These are phyloP conservation scores for Lutjanus erythropterus DNA, from an alignment of 2,113 vertebrate genomes.

Conservation along the genomic window DNA sequence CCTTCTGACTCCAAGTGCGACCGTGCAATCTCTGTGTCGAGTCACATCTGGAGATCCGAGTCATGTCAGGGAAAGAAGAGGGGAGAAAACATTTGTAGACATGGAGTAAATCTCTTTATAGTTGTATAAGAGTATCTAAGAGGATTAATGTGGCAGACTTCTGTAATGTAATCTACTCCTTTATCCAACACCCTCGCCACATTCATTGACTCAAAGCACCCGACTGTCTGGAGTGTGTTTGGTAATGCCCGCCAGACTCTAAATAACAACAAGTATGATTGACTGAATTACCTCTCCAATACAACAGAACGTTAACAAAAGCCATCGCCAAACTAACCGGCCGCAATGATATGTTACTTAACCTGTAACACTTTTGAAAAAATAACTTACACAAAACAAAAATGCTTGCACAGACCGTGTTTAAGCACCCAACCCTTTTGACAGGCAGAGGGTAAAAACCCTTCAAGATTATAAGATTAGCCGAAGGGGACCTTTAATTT, in stretches of 20 bases:
- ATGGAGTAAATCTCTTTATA: conserved; percentile 71
- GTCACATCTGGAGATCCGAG: conserved; percentile 37
- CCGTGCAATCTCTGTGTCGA: background rate
- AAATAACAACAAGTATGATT: conserved; percentile 3
- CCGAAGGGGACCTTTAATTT: conserved; percentile 46
- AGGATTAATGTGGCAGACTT: conserved; percentile 74
- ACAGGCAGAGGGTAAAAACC: conserved; percentile 27
- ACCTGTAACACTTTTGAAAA: background rate
- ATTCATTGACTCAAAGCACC: conserved; percentile 42
- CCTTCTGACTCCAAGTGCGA: background rate
- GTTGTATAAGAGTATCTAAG: conserved; percentile 72
- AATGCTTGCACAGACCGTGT: background rate
- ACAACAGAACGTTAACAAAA: background rate
- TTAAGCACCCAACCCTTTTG: conserved; percentile 17
- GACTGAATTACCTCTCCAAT: background rate
- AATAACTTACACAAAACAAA: background rate
- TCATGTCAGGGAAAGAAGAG: conserved; percentile 32
- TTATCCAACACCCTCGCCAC: conserved; percentile 40
- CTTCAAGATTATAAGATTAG: conserved; percentile 67
- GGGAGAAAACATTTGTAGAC: conserved; percentile 55
- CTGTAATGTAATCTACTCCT: conserved; percentile 70
- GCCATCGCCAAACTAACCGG: background rate
- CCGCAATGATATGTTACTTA: background rate
- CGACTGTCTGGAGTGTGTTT: conserved; percentile 22
- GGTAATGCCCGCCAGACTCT: background rate